Conservation (phyloP, 2,888 invertebrate species). For the Nudaria mundana region DNA sequence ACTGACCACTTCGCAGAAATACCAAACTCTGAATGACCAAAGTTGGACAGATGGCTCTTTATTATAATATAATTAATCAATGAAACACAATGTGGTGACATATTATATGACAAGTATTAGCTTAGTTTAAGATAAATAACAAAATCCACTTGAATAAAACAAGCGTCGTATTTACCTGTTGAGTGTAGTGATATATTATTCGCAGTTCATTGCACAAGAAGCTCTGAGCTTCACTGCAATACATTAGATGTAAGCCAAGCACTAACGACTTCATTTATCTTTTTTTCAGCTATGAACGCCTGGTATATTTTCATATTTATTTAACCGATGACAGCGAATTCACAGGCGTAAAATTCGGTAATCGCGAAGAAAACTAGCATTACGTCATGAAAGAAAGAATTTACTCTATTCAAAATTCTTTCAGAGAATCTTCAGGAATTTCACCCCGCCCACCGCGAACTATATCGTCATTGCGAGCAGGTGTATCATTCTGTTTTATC, state of each 20-base stretch:
- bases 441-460: too few species aligned
- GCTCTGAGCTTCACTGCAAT: constrained; percentile 33
- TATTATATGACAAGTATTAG: constrained; percentile 1
- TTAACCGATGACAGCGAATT: too few species aligned
- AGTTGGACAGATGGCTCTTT: constrained; percentile 11
- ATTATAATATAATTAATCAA: constrained; percentile 4
- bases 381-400: too few species aligned
- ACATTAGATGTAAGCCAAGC: constrained; percentile 50
- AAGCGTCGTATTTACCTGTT: constrained; percentile 41
- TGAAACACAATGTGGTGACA: not conserved
- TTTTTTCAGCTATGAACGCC: constrained; percentile 40
- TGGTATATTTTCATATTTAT: constrained; percentile 39
- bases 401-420: too few species aligned
- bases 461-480: too few species aligned
- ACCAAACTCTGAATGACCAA: constrained; percentile 4
- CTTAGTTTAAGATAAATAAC: not conserved
- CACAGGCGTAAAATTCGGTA: too few species aligned
- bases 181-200: constrained; percentile 38
- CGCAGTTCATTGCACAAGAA: constrained; percentile 22
- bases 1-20: constrained; percentile 18
- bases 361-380: too few species aligned
- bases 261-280: constrained; percentile 56
- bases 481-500: too few species aligned
- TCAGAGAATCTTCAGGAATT: too few species aligned
- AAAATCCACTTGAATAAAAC: constrained; percentile 18